Evolutionary conservation across 2,797 vertebrate species (phyloP).

Genomic region (Phalanger gymnotis): DNA sequence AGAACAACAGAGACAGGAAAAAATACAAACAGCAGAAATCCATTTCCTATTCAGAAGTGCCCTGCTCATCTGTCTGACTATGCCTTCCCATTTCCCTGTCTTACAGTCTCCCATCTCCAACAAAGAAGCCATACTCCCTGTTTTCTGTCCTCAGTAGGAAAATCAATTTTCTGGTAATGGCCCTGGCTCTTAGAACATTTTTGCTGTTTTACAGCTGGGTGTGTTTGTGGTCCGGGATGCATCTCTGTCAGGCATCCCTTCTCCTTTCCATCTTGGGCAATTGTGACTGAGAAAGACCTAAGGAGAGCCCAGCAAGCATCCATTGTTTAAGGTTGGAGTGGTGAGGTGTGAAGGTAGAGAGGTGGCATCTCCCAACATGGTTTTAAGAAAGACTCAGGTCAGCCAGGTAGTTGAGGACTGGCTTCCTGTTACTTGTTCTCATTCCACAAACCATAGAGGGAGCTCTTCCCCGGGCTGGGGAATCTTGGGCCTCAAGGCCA

Average conservation of each 20-base stretch:
- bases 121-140: neutral
- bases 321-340: neutral
- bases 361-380: neutral
- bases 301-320: neutral
- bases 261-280: neutral
- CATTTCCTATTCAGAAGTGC: conserved; percentile 6
- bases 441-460: neutral
- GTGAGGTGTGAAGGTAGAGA: neutral
- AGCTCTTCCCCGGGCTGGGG: neutral
- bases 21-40: conserved; percentile 54
- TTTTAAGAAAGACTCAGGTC: neutral
- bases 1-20: conserved; percentile 37
- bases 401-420: neutral
- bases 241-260: neutral
- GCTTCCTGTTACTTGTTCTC: neutral
- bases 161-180: conserved; percentile 46
- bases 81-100: neutral
- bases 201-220: neutral
- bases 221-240: neutral
- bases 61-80: neutral
- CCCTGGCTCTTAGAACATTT: neutral
- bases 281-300: neutral
- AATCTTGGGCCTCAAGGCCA: too few species aligned
- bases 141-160: conserved; percentile 42
- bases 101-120: fast-evolving